A percentile compares a stretch with the other conserved stretches of the same genome.
Evolutionary conservation across 2,888 invertebrate genomes (phyloP).

Genomic region (Seira ritae): DNA sequence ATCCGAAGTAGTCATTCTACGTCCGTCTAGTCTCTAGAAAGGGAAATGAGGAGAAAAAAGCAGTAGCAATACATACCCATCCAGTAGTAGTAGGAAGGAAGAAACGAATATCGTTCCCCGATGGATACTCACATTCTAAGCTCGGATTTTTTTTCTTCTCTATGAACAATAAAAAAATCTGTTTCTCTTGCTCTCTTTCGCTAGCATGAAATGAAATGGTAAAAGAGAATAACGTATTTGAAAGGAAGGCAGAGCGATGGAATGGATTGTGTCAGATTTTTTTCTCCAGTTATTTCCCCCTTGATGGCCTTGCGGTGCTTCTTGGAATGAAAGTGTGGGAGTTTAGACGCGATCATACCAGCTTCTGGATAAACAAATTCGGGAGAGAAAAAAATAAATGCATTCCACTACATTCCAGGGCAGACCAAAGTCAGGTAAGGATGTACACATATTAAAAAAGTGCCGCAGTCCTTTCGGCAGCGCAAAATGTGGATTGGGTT

Average conservation of each 20-base stretch:
- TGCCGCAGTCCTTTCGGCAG: slow-evolving; percentile 60
- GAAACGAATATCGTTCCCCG: slow-evolving; percentile 51
- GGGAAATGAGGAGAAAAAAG: neutral
- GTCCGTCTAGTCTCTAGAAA: neutral
- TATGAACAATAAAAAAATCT: too few relatives aligned
- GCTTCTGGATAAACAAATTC: neutral
- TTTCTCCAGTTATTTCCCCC: slow-evolving; percentile 38
- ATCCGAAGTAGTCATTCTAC: neutral
- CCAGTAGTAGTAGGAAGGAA: too few relatives aligned
- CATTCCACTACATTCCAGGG: neutral
- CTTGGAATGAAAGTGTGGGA: neutral
- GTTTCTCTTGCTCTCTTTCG: too few relatives aligned
- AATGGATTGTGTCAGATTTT: slow-evolving; percentile 7
- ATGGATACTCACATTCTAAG: slow-evolving; percentile 29
- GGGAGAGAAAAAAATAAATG: neutral
- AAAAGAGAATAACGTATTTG: neutral
- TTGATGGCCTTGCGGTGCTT: slow-evolving; percentile 8
- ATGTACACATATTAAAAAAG: too few relatives aligned
- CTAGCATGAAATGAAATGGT: too few relatives aligned
- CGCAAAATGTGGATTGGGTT: too few relatives aligned
- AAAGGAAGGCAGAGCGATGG: neutral
- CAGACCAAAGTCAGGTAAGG: neutral
- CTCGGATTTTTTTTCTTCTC: neutral
- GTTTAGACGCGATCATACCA: too few relatives aligned
- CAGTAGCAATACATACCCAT: too few relatives aligned